Base-by-base conservation (phyloP, 35 echinoderm and acorn worm species). In the Heliocidaris tuberculata region DNA sequence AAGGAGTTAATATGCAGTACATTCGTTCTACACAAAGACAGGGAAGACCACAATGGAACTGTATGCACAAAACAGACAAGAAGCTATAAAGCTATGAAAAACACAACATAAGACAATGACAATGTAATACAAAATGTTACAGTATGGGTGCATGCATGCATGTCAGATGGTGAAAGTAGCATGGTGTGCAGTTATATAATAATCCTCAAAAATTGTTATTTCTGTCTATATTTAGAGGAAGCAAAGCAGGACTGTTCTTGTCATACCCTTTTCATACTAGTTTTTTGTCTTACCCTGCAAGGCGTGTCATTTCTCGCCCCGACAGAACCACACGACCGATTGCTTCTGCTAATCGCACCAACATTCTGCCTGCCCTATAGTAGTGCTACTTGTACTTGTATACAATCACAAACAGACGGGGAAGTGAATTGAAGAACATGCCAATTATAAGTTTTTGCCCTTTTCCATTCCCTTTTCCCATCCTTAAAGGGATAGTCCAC, bases 281-380 rank as follows among this genome's bases (percentile, higher is more conserved):
- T 17, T 47, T 24, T 13, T 48, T 42, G 16, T 94, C 96, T 96
- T 96, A 99, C 98, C 98, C 98, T 71, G 98, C 96, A 49, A 99
- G 96, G 48, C 98, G 95, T 54, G 97, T 96, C 94, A 96, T 93
- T 92, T 99, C 98, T 47, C 98, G 94, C 24, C 98, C 98, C 13
- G 98, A 96, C 8, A 99, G 96, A 19, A 96, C 97, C 31, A 97
- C 94, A 47, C 97, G 94, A 31, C 97, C 98, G 50, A 97, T 97
- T 17, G 98, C 98, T 94, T 97, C 95, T 19, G 97, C 89, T 94
- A 99, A 94, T 27, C 98, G 96, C 32, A 99, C 93, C 61, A 99
- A 71, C 98, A 99, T 99, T 30, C 96, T 85, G 32, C 98, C 98
- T 42, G 98, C 94, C 86, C 93, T 96, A 92, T 99, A 99, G 94